phyloP scores from a whole-genome alignment of 2,888 invertebrate species.

The Sphinx pinastri region DNA sequence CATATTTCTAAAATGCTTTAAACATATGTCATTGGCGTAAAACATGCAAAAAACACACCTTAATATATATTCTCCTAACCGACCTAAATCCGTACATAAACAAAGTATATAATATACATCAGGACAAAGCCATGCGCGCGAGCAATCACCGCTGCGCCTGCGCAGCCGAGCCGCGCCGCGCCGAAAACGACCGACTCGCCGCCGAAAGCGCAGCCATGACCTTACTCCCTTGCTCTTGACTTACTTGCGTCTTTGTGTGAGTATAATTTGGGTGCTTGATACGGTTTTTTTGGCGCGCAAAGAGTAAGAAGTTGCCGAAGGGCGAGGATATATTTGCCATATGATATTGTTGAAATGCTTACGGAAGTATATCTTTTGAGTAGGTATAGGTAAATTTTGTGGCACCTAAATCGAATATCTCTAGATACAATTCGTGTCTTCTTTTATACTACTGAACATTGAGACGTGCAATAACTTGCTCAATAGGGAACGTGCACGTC shows the following conservation, averaged over 20 bases:
- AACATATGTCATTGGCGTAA: neutral
- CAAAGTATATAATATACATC: slow-evolving; percentile 40
- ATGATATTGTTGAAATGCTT: neutral
- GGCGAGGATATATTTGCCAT: neutral
- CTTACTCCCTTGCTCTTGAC: slow-evolving; percentile 71
- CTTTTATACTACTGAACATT: no score
- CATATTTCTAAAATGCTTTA: neutral
- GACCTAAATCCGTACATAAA: slow-evolving; percentile 37
- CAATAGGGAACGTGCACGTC: no score
- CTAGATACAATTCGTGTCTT: no score
- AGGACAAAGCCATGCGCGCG: slow-evolving; percentile 35
- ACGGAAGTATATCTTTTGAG: no score
- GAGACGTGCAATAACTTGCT: no score
- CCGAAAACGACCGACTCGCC: slow-evolving; percentile 58
- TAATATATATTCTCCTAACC: slow-evolving; percentile 6
- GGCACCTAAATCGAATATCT: no score
- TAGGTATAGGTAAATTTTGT: no score
- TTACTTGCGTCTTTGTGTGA: slow-evolving; percentile 54
- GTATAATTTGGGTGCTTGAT: slow-evolving; percentile 72
- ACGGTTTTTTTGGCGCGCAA: slow-evolving; percentile 54
- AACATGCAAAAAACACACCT: neutral
- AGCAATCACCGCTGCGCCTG: slow-evolving; percentile 57
- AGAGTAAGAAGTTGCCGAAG: slow-evolving; percentile 45
- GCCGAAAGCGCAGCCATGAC: slow-evolving; percentile 74
- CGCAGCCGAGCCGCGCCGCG: slow-evolving; percentile 60